Conservation (phyloP, 1,140 invertebrate species). For the Acromyrmex echinatior region DNA sequence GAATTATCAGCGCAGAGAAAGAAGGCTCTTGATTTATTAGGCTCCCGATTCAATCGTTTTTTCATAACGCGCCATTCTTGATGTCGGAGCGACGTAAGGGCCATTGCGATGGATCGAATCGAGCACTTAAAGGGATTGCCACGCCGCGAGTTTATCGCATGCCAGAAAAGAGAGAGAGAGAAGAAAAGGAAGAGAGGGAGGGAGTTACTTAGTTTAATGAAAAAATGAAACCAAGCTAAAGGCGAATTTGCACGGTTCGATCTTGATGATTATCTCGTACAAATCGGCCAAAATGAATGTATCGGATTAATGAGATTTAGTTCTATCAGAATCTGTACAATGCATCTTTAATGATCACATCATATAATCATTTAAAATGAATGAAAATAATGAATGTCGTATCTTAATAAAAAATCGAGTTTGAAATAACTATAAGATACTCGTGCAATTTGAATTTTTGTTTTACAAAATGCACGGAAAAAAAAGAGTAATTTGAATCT, state of each 20-base stretch:
- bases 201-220: conserved; percentile 66
- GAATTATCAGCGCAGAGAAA: conserved; percentile 16
- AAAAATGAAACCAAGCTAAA: conserved; percentile 62
- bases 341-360: conserved; percentile 17
- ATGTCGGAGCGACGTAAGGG: conserved; percentile 45
- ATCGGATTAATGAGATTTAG: conserved; percentile 38
- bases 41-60: conserved; percentile 50
- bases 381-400: conserved; percentile 11
- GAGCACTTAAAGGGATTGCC: conserved; percentile 66
- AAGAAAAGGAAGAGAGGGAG: not conserved
- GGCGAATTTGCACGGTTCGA: conserved; percentile 31
- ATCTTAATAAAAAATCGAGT: conserved; percentile 4
- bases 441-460: not conserved
- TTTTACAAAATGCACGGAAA: not conserved
- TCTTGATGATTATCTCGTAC: conserved; percentile 22
- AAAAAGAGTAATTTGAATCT: too few relatives aligned
- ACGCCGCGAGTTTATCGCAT: conserved; percentile 27
- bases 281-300: conserved; percentile 27
- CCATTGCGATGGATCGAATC: conserved; percentile 57
- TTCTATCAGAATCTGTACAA: not conserved
- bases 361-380: conserved; percentile 17
- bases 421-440: not conserved
- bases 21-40: conserved; percentile 52
- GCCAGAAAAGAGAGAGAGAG: not conserved
- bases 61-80: conserved; percentile 51